Evolutionary conservation across 2,888 invertebrate species (phyloP).

Genomic region (Euzophera pinguis): DNA sequence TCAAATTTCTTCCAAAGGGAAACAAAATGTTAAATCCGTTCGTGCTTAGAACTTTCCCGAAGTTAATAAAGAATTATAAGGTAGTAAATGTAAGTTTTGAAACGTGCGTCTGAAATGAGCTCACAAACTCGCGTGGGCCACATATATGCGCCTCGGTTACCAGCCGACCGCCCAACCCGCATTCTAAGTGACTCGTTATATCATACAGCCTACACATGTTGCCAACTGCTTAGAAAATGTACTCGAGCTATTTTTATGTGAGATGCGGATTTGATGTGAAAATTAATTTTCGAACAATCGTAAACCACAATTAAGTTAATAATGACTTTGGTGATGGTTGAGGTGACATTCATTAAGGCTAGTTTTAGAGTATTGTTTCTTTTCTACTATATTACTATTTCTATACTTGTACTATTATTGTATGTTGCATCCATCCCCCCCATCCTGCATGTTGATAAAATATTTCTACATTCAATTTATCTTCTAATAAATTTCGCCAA

Average conservation of each 20-base stretch:
- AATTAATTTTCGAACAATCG: too few relatives aligned
- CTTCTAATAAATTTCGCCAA: too few relatives aligned
- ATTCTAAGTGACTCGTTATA: conserved; percentile 4
- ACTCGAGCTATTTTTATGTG: neutral
- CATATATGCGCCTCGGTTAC: neutral
- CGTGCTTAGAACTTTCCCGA: neutral
- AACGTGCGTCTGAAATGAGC: conserved; percentile 1
- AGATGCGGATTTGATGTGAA: too few relatives aligned
- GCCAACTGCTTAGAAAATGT: neutral
- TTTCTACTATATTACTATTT: too few relatives aligned
- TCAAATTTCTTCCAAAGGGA: neutral
- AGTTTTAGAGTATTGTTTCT: too few relatives aligned
- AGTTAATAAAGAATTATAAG: conserved; percentile 1
- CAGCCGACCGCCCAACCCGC: neutral
- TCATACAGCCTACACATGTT: neutral
- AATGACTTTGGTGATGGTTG: too few relatives aligned
- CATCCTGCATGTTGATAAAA: too few relatives aligned
- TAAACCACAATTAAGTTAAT: too few relatives aligned
- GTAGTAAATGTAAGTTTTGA: neutral
- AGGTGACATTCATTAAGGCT: too few relatives aligned
- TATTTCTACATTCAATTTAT: too few relatives aligned
- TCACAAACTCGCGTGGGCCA: neutral
- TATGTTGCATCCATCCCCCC: too few relatives aligned
- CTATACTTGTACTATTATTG: too few relatives aligned
- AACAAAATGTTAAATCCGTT: neutral